Evolutionary conservation across 2,797 vertebrate genomes (phyloP), one percentile per base, ranked within the genome.

Genomic region (Knipowitschia caucasica): DNA sequence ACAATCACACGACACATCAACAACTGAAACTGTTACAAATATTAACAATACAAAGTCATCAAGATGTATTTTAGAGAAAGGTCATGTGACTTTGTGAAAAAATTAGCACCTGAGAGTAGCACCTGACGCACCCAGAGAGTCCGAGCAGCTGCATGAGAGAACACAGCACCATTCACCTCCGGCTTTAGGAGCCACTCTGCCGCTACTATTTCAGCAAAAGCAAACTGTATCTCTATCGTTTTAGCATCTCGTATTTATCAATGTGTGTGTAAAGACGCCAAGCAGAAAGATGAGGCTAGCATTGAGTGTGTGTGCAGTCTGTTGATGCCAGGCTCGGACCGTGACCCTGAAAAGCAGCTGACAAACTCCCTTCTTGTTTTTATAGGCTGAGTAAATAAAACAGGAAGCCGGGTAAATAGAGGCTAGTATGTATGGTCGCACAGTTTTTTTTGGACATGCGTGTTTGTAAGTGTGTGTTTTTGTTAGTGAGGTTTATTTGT

Each of bases 351-450:
- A n/a, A 51, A 11, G 17, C 9, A 20, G 47, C 26, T 49, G 39
- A 29, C 38, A 56, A 53, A 67, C 71, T 62, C 58, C 56, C 58
- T 26, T 47, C 58, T 38, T 67, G 73, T 68, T 74, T 69, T 76
- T 69, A 46, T 67, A 30, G 59, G 60, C 69, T 73, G 54, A 72
- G 66, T 50, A 76, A 72, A 75, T 47, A 14, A 30, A 53, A 44
- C 5, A 27, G 3, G 10, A 35, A 53, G 50, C 29, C 25, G 33
- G 58, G 31, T 55, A 77, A 78, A 77, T 56, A 80, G 15, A 20
- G n/a, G 14, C 14, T 21, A n/a, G 24, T 36, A 65, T 18, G 29
- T 44, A 57, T 53, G 56, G 34, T 27, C 17, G 18, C 14, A 18
- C 9, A 3, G 5, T 12, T 8, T 50, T 34, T n/a, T 51, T 6